Evolutionary conservation across 2,113 vertebrate genomes (phyloP).

Genomic region (Ceyx cyanopectus): DNA sequence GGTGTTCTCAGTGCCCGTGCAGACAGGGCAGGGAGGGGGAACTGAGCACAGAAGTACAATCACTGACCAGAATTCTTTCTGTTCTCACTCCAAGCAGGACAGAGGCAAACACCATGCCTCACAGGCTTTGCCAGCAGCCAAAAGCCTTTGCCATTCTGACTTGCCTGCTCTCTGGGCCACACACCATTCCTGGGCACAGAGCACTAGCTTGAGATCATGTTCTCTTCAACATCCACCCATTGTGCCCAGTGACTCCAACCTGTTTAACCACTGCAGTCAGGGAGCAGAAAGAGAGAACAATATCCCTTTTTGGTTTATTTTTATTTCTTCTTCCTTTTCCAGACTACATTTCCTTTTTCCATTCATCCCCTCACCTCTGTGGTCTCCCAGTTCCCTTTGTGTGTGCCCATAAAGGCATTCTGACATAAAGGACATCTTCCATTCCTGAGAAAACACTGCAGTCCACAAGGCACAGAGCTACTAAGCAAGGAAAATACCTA

Average conservation of each 20-base stretch:
- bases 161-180: not conserved
- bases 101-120: not conserved
- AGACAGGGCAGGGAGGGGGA: no score
- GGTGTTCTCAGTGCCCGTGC: no score
- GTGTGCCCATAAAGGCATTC: not conserved
- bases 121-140: not conserved
- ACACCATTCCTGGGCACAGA: not conserved
- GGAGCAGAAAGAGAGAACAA: not conserved
- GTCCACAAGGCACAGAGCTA: not conserved
- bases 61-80: no score
- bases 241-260: not conserved
- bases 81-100: no score
- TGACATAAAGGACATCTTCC: not conserved
- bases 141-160: not conserved
- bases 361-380: not conserved
- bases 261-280: not conserved
- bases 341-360: not conserved
- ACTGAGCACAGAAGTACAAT: no score
- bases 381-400: not conserved
- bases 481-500: not conserved
- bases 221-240: not conserved
- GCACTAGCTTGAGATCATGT: not conserved
- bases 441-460: not conserved
- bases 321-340: not conserved
- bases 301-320: not conserved